Evolutionary conservation across 2,797 vertebrate genomes (phyloP).

Genomic region (Florisuga fusca): DNA sequence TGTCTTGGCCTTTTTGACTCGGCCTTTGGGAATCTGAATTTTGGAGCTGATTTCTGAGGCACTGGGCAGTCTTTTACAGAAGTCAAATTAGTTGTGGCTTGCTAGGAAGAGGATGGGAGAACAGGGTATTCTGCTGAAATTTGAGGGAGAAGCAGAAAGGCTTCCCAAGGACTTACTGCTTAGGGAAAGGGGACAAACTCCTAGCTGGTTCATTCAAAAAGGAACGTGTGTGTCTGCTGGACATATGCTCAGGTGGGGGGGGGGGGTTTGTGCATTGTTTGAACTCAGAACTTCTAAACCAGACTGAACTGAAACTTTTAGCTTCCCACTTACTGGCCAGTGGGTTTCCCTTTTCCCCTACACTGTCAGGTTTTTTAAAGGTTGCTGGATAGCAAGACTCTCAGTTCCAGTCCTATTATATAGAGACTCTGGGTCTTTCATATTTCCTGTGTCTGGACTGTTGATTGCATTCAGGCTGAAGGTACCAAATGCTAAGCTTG

Average conservation of each 20-base stretch:
- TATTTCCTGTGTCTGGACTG: neutral
- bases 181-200: too few relatives aligned
- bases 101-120: neutral
- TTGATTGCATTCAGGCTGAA: neutral
- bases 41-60: neutral
- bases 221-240: neutral
- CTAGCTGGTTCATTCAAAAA: neutral
- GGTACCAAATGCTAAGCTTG: neutral
- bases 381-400: neutral
- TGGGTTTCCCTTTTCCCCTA: neutral
- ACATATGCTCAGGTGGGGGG: rapidly evolving
- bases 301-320: neutral
- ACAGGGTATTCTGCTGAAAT: neutral
- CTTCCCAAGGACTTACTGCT: neutral
- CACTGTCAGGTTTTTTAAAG: neutral
- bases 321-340: neutral
- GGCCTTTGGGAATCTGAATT: neutral
- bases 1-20: neutral
- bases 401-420: neutral
- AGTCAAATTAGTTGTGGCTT: neutral
- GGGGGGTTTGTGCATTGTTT: neutral
- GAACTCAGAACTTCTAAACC: neutral
- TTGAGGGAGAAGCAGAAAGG: neutral
- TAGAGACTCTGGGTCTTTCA: neutral
- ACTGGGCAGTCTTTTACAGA: neutral